Conservation (phyloP, 2,888 invertebrate genomes). For the Chymomyza amoena region DNA sequence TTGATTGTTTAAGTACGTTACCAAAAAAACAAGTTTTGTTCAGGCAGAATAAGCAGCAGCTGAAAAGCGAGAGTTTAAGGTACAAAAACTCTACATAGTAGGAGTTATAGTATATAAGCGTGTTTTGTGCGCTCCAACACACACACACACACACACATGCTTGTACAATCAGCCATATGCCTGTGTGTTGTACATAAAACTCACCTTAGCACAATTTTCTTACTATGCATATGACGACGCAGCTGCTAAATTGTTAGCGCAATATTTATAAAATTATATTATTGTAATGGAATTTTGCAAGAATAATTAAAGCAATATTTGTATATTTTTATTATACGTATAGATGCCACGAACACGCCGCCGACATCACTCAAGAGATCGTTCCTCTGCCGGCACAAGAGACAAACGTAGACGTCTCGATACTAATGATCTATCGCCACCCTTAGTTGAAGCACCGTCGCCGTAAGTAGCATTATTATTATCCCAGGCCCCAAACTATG, state of each 20-base stretch:
- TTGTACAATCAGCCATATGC: not conserved
- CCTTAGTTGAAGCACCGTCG: slow-evolving; percentile 71
- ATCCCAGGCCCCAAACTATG: slow-evolving; percentile 18
- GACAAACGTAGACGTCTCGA: slow-evolving; percentile 87
- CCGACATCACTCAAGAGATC: slow-evolving; percentile 87
- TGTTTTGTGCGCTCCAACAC: slow-evolving; percentile 7
- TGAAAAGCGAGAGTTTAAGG: slow-evolving; percentile 47
- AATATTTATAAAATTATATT: not conserved
- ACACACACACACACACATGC: slow-evolving; percentile 28
- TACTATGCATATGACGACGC: not conserved
- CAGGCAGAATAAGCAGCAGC: slow-evolving; percentile 6
- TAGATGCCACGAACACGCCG: slow-evolving; percentile 91
- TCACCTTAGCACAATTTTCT: not conserved
- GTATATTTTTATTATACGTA: slow-evolving; percentile 17
- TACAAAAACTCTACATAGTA: slow-evolving; percentile 9
- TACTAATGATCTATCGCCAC: slow-evolving; percentile 79
- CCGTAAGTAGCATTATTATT: slow-evolving; percentile 70
- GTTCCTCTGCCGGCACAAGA: slow-evolving; percentile 77
- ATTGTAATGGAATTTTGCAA: not conserved
- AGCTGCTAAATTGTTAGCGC: not conserved
- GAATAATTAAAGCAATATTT: not conserved
- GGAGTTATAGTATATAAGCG: not conserved
- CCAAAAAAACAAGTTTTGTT: slow-evolving; percentile 31
- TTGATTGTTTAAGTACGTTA: not conserved
- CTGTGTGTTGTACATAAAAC: too few relatives aligned